phyloP scores from a whole-genome alignment of 1,140 invertebrate species.

The Leptinotarsa undecemlineata region DNA sequence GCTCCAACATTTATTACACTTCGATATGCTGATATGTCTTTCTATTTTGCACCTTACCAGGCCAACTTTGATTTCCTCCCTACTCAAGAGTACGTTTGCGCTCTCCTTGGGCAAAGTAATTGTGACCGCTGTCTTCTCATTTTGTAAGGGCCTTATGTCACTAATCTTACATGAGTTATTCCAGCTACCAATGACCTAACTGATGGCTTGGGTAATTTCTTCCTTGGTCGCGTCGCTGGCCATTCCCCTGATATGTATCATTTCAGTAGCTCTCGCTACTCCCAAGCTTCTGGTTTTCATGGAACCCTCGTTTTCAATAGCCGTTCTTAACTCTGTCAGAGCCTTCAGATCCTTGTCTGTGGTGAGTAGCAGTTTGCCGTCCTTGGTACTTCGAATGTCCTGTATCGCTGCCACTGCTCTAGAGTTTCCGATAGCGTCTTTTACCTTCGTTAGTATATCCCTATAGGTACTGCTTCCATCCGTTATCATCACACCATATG shows the following conservation, averaged over 20 bases:
- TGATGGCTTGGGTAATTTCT: conserved; percentile 28
- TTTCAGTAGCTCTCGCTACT: neutral
- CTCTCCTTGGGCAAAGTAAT: conserved; percentile 15
- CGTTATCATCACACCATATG: conserved; percentile 14
- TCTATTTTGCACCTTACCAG: conserved; percentile 26
- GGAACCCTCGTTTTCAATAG: neutral
- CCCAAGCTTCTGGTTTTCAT: neutral
- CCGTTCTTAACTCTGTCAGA: neutral
- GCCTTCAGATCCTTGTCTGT: no score
- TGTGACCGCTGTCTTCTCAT: conserved; percentile 27
- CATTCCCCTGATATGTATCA: neutral
- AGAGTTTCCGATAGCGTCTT: conserved; percentile 11
- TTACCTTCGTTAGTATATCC: conserved; percentile 14
- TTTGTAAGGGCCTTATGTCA: conserved; percentile 25
- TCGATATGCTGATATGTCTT: conserved; percentile 20
- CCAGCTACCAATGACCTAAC: neutral
- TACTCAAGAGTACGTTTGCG: neutral
- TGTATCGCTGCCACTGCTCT: conserved; percentile 15
- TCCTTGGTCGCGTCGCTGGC: conserved; percentile 20
- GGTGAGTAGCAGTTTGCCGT: conserved; percentile 28
- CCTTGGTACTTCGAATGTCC: conserved; percentile 23
- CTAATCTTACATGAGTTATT: conserved; percentile 5
- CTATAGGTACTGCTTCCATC: conserved; percentile 7
- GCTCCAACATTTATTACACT: conserved; percentile 36
- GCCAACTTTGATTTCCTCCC: conserved; percentile 28